phyloP scores from a whole-genome alignment of 2,113 vertebrate species.

The Polyodon spathula region DNA sequence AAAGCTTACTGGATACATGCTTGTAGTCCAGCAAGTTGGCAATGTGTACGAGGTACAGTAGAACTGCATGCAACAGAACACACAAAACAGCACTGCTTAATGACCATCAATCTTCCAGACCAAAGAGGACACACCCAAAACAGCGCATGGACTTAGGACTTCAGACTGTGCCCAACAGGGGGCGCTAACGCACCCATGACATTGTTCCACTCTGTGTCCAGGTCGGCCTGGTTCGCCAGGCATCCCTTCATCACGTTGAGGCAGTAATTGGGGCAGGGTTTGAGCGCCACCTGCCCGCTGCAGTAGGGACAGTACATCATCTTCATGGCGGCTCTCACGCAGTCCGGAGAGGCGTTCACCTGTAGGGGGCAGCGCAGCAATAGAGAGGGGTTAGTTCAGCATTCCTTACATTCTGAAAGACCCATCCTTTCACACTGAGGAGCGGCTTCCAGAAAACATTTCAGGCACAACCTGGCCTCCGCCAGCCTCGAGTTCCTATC shows the following conservation, averaged over 20 bases:
- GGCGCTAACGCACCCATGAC: constrained; percentile 74
- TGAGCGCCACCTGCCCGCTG: constrained; percentile 78
- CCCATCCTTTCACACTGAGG: no score
- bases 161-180: neutral
- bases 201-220: constrained; percentile 90
- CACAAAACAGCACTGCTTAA: no score
- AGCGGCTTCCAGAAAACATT: no score
- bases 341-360: constrained; percentile 82
- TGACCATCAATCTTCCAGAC: no score
- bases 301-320: constrained; percentile 95
- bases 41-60: no score
- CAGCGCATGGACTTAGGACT: constrained; percentile 16
- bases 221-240: constrained; percentile 89
- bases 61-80: no score
- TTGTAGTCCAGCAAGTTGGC: no score
- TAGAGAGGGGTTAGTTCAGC: no score
- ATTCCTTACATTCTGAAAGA: no score
- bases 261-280: constrained; percentile 95
- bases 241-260: constrained; percentile 94
- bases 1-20: no score
- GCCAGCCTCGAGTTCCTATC: no score
- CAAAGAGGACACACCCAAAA: constrained; percentile 11
- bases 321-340: constrained; percentile 76
- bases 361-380: constrained; percentile 30
- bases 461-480: no score